Evolutionary conservation across 2,888 invertebrate genomes (phyloP).

Genomic region (Patella depressa): DNA sequence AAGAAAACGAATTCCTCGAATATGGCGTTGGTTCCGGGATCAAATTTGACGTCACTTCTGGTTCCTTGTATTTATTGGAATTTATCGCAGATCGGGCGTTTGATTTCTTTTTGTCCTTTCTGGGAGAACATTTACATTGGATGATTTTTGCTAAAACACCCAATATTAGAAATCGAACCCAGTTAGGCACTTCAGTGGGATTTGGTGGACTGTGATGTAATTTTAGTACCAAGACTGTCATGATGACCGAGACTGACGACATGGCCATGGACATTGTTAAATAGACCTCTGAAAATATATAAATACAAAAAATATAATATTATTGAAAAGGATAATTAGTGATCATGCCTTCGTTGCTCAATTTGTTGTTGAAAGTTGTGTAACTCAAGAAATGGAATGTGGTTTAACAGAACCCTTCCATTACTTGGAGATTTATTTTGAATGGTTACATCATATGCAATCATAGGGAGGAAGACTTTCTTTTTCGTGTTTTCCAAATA

Average conservation of each 20-base stretch:
- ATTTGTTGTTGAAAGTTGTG: no score
- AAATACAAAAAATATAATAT: background rate
- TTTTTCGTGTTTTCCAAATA: no score
- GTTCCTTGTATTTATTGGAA: slow-evolving; percentile 15
- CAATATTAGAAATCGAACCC: slow-evolving; percentile 36
- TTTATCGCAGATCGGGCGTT: slow-evolving; percentile 11
- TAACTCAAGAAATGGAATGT: no score
- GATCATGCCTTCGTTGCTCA: no score
- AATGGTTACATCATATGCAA: no score
- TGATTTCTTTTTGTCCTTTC: background rate
- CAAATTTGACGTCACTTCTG: slow-evolving; percentile 14
- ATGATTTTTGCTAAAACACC: slow-evolving; percentile 44
- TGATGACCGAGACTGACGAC: slow-evolving; percentile 52
- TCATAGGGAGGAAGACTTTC: no score
- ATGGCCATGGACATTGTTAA: slow-evolving; percentile 57
- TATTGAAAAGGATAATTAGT: no score
- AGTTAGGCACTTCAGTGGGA: slow-evolving; percentile 44
- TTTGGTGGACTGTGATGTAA: slow-evolving; percentile 51
- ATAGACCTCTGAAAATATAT: slow-evolving; percentile 50
- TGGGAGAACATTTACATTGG: slow-evolving; percentile 43
- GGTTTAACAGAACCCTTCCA: no score
- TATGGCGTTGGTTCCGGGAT: slow-evolving; percentile 6
- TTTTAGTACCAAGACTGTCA: slow-evolving; percentile 53
- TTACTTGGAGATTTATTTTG: no score
- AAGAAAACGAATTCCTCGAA: background rate